Base-by-base conservation (phyloP, 2,797 vertebrate genomes). In the Alectoris magna region DNA sequence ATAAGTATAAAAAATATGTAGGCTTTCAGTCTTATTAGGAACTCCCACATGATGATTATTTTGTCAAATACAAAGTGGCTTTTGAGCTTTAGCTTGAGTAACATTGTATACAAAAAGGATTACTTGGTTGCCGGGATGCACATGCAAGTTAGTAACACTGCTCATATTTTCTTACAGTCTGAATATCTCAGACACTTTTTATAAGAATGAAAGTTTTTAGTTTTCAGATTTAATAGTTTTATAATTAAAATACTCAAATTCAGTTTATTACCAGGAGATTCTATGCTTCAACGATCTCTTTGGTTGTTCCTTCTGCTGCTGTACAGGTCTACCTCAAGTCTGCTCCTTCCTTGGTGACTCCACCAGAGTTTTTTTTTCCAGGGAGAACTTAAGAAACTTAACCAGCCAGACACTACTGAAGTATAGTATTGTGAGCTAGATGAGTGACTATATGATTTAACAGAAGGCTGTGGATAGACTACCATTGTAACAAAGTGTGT, bases 31-130 rank as follows among this genome's bases (percentile, higher is more conserved):
- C 67, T 89, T 77, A 89, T 18, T 56, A 71, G 53, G 34, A 46
- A 53, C 2, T 12, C 66, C 6, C 31, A 19, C 22, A 26, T 31
- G 56, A 36, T 19, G 17, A 1, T 3, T 71, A 18, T 66, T 62
- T 34, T 68, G 22, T 78, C 17, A 82, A 55, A 71, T 36, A 44
- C 18, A 68, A 68, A 72, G 24, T 0, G 0, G 6, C 5, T 4
- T 3, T 31, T 39, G 60, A 66, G 26, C 11, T 72, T 53, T 60
- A 79, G 12, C 44, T 75, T 21, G 11, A 68, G 24, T 55, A 60
- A n/a, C 4, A 15, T 22, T 87, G 14, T 39, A 48, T 23, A 68
- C 21, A 68, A 71, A 64, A 34, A 56, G 6, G 34, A 15, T 44
- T 29, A 66, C 29, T 44, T 34, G 31, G 29, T 34, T 11, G n/a